Evolutionary conservation across 2,888 invertebrate genomes (phyloP), one percentile per base, ranked within the genome.

Genomic region (Polydesmus complanatus): DNA sequence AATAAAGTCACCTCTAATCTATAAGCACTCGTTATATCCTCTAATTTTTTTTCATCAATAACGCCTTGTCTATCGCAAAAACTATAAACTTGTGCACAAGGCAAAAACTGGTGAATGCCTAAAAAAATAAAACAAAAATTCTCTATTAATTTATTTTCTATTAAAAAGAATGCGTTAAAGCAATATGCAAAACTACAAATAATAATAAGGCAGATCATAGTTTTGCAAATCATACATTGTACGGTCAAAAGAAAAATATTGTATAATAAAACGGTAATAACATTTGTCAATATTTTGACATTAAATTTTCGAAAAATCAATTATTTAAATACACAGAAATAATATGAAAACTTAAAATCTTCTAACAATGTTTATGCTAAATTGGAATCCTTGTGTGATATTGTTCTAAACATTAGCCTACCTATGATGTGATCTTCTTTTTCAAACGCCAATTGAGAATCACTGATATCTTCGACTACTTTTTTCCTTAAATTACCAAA

Each of bases 351-450:
- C n/a, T n/a, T n/a, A n/a, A n/a, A n/a, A n/a, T n/a, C 18, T 47
- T 52, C 53, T 19, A 52, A 18, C 53, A 11, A 14, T 52, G 14
- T 52, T 19, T 52, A 21, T 11, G 21, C 19, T 52, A 14, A 14
- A 21, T 11, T n/a, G 19, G 19, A 52, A 19, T 11, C 19, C 8
- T 21, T 19, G 21, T 11, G 14, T 19, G 11, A 21, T 51, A 14
- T 1, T n/a, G 18, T 52, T 54, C 19, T 22, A 58, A 54, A 3
- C 37, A 49, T 52, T 51, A 11, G 47, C 55, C 14, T 61, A 61
- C 61, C 56, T 19, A 61, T 23, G 19, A 61, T 51, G 21, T 50
- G 23, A 21, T 61, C 61, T 61, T 61, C 56, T 2, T 56, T 55
- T 27, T 56, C 56, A 23, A 25, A 56, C 22, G 25, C 56, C 18